These are phyloP conservation scores for Acrocephalus kingi DNA, from an alignment of 2,113 vertebrate species.

Conservation along the genomic window DNA sequence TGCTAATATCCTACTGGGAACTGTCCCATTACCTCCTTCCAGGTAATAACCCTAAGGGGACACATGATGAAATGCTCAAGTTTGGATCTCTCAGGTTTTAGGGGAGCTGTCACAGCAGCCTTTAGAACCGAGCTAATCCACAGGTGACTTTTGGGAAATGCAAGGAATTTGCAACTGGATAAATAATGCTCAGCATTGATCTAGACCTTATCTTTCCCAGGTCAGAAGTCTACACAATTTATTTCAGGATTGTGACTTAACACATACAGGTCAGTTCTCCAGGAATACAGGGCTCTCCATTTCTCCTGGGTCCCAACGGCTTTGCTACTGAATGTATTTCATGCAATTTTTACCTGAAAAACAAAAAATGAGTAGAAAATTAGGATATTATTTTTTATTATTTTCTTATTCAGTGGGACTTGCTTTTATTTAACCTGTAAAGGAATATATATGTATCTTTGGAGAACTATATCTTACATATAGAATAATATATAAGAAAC, in stretches of 20 bases:
- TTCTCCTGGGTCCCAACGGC: not conserved
- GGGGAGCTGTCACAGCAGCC: not conserved
- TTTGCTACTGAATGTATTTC: constrained; percentile 53
- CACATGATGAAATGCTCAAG: not conserved
- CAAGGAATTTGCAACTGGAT: not conserved
- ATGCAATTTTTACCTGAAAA: constrained; percentile 49
- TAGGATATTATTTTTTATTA: constrained; percentile 54
- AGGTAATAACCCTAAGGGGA: not conserved
- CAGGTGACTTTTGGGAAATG: not conserved
- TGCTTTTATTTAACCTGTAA: constrained; percentile 69
- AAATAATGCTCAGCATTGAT: not conserved
- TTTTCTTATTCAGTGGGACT: constrained; percentile 59
- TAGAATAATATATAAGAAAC: constrained; percentile 66
- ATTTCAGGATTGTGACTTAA: not conserved
- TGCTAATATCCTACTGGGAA: not conserved
- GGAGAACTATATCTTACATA: constrained; percentile 61
- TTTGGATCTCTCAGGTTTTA: not conserved
- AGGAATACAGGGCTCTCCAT: constrained; percentile 41
- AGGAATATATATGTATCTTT: constrained; percentile 60
- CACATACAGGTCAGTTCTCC: not conserved
- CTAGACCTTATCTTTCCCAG: not conserved
- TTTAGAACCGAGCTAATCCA: not conserved
- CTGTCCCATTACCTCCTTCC: not conserved
- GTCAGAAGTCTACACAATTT: not conserved
- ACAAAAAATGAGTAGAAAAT: constrained; percentile 38